Base-by-base conservation (phyloP, 2,888 invertebrate genomes). In the Beris morrisii region DNA sequence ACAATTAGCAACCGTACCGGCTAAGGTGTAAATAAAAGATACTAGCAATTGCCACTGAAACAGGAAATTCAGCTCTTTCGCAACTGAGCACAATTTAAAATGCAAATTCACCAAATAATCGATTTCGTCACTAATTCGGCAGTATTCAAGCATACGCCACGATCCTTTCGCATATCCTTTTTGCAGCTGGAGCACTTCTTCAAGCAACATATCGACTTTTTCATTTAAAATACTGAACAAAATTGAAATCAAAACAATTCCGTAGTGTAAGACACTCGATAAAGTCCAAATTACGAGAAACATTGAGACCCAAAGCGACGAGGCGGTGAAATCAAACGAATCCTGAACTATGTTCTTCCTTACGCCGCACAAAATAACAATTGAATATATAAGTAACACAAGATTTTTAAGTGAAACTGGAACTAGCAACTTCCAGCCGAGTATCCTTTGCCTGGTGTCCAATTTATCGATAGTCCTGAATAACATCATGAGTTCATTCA, bases 31-130 rank as follows among this genome's bases (percentile, higher is more conserved):
- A 15, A 22, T 22, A 52, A 52, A 15, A 11, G 31, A 5, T 4
- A 52, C 9, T 1, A 52, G 52, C 11, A 52, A 52, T 52, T 52
- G 52, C 15, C 9, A 52, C 28, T 52, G 52, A 52, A 22, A 52
- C 22, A 52, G 28, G 3, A 2, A 22, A 22, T 52, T 52, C 22
- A 52, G 22, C 22, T 52, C 15, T 52, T 52, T 28, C 4, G 52
- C 28, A n/a, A 48, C 48, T 5, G 6, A 7, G 12, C 48, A 15
- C 48, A 48, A 15, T 12, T n/a, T 7, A n/a, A 13, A 48, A 48
- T 48, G 48, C 6, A 48, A n/a, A 1, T 5, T 5, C 13, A 48
- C 13, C 4, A 13, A n/a, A 48, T 13, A 2, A 6, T 48, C 48
- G 6, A 48, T n/a, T 15, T 48, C n/a, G 22, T 52, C 52, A 52